Conservation (phyloP, 2,113 vertebrate genomes). For the Cinclus mexicanus region DNA sequence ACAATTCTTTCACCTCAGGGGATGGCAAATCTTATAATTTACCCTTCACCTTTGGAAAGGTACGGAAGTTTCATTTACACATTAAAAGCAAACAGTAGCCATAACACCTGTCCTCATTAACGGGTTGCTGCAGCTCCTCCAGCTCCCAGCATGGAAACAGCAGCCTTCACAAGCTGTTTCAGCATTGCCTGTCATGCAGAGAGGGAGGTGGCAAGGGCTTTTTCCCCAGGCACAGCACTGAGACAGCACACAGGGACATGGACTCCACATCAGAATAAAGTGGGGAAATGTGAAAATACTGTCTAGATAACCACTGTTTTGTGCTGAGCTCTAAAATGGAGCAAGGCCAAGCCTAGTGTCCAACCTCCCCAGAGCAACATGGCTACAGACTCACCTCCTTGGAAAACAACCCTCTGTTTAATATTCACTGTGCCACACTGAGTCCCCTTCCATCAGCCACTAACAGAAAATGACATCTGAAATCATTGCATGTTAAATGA, state of each 20-base stretch:
- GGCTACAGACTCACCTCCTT: not conserved
- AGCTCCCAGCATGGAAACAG: not conserved
- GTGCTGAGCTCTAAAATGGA: not conserved
- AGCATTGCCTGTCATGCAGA: accelerated
- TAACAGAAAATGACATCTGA: not conserved
- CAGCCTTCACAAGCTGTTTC: not conserved
- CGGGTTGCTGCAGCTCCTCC: not conserved
- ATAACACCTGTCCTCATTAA: not conserved
- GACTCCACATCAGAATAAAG: not conserved
- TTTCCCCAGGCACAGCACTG: not conserved
- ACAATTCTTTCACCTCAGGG: not conserved
- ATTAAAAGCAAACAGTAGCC: not conserved
- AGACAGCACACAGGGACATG: not conserved
- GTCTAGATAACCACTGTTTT: not conserved
- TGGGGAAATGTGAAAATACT: not conserved
- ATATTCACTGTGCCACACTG: not conserved
- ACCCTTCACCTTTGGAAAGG: not conserved
- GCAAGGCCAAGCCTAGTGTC: not conserved
- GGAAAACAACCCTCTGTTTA: not conserved
- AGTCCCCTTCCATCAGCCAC: not conserved
- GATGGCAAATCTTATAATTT: not conserved
- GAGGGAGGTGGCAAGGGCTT: not conserved
- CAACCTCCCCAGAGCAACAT: not conserved
- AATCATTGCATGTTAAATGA: not conserved
- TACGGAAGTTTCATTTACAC: not conserved